Evolutionary conservation across 2,888 invertebrate genomes (phyloP).

Genomic region (Eupithecia exiguata): DNA sequence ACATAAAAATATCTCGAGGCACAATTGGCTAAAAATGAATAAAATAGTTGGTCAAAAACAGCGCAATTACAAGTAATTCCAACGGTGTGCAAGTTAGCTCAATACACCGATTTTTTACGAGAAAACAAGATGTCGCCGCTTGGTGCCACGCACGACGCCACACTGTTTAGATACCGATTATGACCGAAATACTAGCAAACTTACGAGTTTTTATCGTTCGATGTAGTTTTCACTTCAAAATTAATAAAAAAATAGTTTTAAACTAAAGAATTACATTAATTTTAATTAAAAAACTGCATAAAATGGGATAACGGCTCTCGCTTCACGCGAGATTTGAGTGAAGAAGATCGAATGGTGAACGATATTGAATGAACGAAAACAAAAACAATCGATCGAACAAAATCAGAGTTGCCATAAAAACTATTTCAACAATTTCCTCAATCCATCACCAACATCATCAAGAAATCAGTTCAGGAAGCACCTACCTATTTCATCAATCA

Average conservation of each 20-base stretch:
- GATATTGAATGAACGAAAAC: conserved; percentile 26
- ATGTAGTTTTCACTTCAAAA: conserved; percentile 56
- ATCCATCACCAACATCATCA: neutral
- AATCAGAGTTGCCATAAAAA: neutral
- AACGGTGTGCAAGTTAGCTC: conserved; percentile 54
- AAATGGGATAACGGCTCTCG: conserved; percentile 44
- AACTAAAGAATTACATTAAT: conserved; percentile 56
- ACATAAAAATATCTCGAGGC: conserved; percentile 15
- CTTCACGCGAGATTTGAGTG: conserved; percentile 41
- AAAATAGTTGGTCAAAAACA: neutral
- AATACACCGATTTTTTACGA: conserved; percentile 65
- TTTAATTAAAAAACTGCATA: conserved; percentile 44
- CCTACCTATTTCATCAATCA: too few species aligned
- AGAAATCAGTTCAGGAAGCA: neutral
- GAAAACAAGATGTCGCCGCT: conserved; percentile 81
- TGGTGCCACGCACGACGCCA: conserved; percentile 81
- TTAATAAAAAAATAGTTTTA: conserved; percentile 60
- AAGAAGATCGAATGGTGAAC: conserved; percentile 34
- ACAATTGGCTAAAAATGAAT: neutral
- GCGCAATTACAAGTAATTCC: conserved; percentile 15
- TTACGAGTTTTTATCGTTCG: conserved; percentile 33
- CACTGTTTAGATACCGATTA: conserved; percentile 40
- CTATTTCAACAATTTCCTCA: neutral
- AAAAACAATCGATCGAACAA: neutral
- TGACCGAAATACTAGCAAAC: conserved; percentile 16